phyloP scores from a whole-genome alignment of 2,888 invertebrate genomes.

The Nemoura dubitans region DNA sequence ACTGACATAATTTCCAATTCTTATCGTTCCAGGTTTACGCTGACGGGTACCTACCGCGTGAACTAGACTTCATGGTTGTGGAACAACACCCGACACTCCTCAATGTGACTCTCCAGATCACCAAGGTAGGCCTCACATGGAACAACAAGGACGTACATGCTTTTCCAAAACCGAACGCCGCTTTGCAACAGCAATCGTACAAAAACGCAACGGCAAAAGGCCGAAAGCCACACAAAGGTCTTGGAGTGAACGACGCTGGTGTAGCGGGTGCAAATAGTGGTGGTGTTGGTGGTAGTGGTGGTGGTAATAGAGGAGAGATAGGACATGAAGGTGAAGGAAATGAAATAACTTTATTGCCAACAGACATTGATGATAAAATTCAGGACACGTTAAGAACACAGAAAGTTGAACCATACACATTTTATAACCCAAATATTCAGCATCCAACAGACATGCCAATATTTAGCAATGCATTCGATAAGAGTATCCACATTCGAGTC shows the following conservation, averaged over 20 bases:
- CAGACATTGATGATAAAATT: conserved; percentile 38
- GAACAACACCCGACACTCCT: conserved; percentile 86
- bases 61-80: conserved; percentile 86
- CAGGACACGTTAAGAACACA: conserved; percentile 32
- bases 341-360: conserved; percentile 29
- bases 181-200: conserved; percentile 4
- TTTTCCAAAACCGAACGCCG: not conserved
- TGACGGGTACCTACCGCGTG: conserved; percentile 83
- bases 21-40: conserved; percentile 73
- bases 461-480: conserved; percentile 42
- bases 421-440: conserved; percentile 47
- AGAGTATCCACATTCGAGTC: conserved; percentile 47
- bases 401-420: conserved; percentile 48
- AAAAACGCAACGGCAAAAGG: conserved; percentile 13
- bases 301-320: conserved; percentile 48
- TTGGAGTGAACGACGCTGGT: not conserved
- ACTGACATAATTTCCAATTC: not conserved
- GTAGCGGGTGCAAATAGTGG: conserved; percentile 26
- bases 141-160: conserved; percentile 48
- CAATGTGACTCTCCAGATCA: conserved; percentile 81
- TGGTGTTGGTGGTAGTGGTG: conserved; percentile 43
- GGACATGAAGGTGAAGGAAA: conserved; percentile 42
- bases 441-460: conserved; percentile 46
- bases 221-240: not conserved
- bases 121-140: conserved; percentile 70